A percentile compares a stretch with the other conserved stretches of the same genome.
These are phyloP conservation scores for Pilophorus perplexus DNA, from an alignment of 2,888 invertebrate species.

Conservation along the genomic window DNA sequence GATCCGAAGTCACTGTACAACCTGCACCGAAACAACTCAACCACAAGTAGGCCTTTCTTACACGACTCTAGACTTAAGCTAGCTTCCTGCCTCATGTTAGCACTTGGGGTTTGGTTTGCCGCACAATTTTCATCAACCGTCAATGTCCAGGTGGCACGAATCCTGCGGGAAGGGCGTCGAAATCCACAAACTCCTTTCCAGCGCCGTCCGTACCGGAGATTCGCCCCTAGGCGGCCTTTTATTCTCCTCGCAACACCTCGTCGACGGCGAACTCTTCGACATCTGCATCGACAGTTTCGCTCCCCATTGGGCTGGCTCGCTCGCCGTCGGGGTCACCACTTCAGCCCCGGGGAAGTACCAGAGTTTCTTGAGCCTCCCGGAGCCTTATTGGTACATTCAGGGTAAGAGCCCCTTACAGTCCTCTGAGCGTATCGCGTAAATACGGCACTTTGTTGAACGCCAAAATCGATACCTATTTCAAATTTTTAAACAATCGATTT, in stretches of 20 bases:
- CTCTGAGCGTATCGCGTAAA: no score
- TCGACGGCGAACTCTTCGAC: constrained; percentile 76
- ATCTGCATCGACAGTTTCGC: constrained; percentile 60
- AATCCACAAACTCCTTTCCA: constrained; percentile 11
- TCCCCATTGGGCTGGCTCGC: constrained; percentile 67
- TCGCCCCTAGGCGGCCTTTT: constrained; percentile 58
- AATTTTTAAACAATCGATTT: no score
- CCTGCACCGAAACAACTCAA: constrained; percentile 27
- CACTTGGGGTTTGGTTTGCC: not conserved
- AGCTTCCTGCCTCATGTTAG: no score
- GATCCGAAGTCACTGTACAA: constrained; percentile 22
- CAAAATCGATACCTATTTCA: no score
- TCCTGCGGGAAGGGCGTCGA: constrained; percentile 42
- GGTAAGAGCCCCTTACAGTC: no score
- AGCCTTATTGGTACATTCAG: constrained; percentile 59
- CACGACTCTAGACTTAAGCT: not conserved
- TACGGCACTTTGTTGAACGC: no score
- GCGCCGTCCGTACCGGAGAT: constrained; percentile 31
- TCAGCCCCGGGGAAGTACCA: constrained; percentile 18
- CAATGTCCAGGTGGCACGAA: constrained; percentile 43
- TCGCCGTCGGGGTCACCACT: constrained; percentile 73
- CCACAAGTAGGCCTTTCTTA: constrained; percentile 14
- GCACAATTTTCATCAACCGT: no score
- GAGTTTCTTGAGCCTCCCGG: constrained; percentile 51
- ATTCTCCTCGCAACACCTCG: constrained; percentile 70